Base-by-base conservation (phyloP, 2,113 vertebrate genomes). In the Cynocephalus volans region DNA sequence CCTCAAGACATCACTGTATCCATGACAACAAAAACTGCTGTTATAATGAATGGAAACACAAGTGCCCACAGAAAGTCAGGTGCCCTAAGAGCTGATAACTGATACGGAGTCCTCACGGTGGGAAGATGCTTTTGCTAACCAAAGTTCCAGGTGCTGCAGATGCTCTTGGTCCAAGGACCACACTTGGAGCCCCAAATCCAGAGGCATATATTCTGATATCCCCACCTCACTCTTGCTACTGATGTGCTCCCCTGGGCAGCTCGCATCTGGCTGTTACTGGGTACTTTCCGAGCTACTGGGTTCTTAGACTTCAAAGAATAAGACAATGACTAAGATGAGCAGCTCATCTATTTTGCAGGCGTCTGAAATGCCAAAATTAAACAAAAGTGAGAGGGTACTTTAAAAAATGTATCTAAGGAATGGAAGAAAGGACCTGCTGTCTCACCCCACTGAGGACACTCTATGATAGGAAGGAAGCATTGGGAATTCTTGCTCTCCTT, bases 191-290 rank as follows among this genome's bases (percentile, higher is more conserved):
- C 9, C 33, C 60, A 45, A 50, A 15, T 15, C 26, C 17, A 41
- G 33, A 11, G 60, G 17, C 0, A 0, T 18, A 24, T 0, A 24
- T 6, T 70, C 54, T 1, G 12, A 48, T 62, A 31, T 33, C 45
- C 19, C 7, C 21, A 50, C 15, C 41, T 82, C 60, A 4, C 18
- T 72, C 24, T 48, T 3, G 2, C 24, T 24, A 6, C 0, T 2
- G 36, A 54, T 10, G 2, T 28, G 28, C 10, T 62, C 28, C 45
- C 28, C 21, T 7, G 15, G 17, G 52, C 3, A 41, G 67, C 5
- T 1, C 48, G 56, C 3, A 8, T 8, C 45, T 0, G 11, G 11
- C 31, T 23, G 3, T 1, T 8, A 19, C 58, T 12, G 17, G 11
- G 11, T 83, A 92, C 17, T 26, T 21, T 52, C 48, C 48, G 36